Evolutionary conservation across 2,888 invertebrate species (phyloP), one percentile per base, ranked within the genome.

Genomic region (Herminia tarsipennalis): DNA sequence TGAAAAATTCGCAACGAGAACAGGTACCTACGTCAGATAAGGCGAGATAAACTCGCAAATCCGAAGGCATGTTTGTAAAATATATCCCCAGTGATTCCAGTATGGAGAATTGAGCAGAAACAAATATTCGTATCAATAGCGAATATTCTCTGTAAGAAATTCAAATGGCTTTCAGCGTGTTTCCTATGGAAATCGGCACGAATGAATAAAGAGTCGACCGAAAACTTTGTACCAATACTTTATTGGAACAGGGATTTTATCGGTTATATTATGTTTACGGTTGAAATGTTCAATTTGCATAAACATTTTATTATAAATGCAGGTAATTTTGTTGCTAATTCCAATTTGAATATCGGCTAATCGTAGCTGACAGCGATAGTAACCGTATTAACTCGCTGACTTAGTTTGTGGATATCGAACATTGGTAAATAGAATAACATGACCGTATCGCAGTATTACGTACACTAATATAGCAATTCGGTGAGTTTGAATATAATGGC

Each of bases 161-260:
- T 81, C 79, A 82, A 82, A 85, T 75, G 72, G 50, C 69, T 73
- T 73, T 72, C 69, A 73, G 75, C 72, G 73, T 76, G 77, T 79
- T 80, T 77, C 75, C 73, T 78, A 85, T 83, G 82, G 76, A 81
- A 83, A 85, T 85, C 73, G 75, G 54, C 62, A 57, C 57, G 79
- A 81, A 83, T 83, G 82, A 83, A 86, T 86, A 83, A 83, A 76
- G 73, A 78, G 79, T 80, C 70, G 70, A 67, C 55, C 55, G 64
- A 58, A 68, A 69, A 72, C 68, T 74, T 67, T 67, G 58, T 52
- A 41, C 50, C 39, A 36, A 48, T 62, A 64, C 69, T 36, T 74
- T 65, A 56, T 59, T 70, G 59, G 58, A 63, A 59, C 60, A 50
- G 47, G 39, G 38, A 64, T 59, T 70, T 63, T 61, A 66, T 59